A percentile compares a stretch with the other conserved stretches of the same genome.
phyloP scores from a whole-genome alignment of 2,113 vertebrate species.

The Sylvietta virens region DNA sequence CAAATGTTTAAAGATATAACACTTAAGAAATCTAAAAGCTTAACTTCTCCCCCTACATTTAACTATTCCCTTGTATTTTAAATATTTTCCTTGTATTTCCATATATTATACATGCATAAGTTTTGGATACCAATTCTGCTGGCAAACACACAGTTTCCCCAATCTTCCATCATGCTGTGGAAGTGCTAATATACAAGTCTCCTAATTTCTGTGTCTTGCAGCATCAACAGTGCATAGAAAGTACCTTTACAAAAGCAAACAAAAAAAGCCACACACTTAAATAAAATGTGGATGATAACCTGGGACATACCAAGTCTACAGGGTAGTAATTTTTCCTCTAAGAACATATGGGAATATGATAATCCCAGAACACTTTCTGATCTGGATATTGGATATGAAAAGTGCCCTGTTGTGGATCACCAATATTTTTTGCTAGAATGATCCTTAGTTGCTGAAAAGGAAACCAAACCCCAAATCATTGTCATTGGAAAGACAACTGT shows the following conservation, averaged over 20 bases:
- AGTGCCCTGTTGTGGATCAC: not conserved
- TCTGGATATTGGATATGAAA: not conserved
- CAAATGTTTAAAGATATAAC: not conserved
- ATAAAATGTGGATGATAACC: not conserved
- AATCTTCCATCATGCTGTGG: not conserved
- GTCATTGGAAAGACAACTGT: not conserved
- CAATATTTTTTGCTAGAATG: not conserved
- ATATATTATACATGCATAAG: not conserved
- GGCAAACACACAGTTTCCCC: not conserved
- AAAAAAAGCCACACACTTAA: not conserved
- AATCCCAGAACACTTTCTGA: not conserved
- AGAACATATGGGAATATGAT: not conserved
- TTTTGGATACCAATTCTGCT: not conserved
- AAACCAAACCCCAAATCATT: not conserved
- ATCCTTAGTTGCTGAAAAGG: not conserved
- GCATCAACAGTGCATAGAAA: not conserved
- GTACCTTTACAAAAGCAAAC: not conserved
- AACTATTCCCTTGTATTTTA: not conserved
- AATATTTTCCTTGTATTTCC: not conserved
- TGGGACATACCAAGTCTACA: not conserved
- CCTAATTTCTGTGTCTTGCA: not conserved
- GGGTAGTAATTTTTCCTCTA: not conserved
- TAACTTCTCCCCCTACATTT: not conserved
- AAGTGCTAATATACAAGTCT: not conserved
- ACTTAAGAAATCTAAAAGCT: not conserved